These are phyloP conservation scores for Hydrotaea diabolus DNA, from an alignment of 2,888 invertebrate species.

Conservation along the genomic window DNA sequence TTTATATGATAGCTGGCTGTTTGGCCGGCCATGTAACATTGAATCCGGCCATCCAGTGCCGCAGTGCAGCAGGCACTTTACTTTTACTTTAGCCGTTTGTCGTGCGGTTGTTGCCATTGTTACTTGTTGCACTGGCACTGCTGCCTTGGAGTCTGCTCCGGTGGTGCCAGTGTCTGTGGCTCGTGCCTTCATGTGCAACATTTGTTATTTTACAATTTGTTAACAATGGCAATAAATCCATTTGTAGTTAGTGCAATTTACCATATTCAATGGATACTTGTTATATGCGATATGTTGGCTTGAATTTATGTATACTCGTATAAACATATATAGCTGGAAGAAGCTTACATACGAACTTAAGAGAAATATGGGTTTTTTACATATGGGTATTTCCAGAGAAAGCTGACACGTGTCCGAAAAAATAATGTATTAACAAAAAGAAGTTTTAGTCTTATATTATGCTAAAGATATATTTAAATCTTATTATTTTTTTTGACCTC, in stretches of 20 bases:
- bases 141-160: conserved; percentile 63
- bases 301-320: too few species aligned
- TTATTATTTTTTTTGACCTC: too few species aligned
- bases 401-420: too few species aligned
- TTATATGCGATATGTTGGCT: too few species aligned
- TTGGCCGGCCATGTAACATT: not conserved
- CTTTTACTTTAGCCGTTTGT: conserved; percentile 25
- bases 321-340: too few species aligned
- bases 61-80: not conserved
- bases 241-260: conserved; percentile 70
- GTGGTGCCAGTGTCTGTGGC: conserved; percentile 61
- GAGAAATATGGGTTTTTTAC: too few species aligned
- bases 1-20: too few species aligned
- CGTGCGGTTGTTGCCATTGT: conserved; percentile 17
- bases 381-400: too few species aligned
- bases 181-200: conserved; percentile 64
- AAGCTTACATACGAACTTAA: too few species aligned
- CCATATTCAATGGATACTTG: conserved; percentile 68
- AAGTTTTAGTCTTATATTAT: too few species aligned
- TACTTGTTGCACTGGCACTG: conserved; percentile 18
- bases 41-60: conserved; percentile 4
- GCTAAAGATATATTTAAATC: too few species aligned
- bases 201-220: conserved; percentile 72
- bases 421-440: too few species aligned
- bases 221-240: conserved; percentile 73